Evolutionary conservation across 2,888 invertebrate genomes (phyloP).

Genomic region (Scaptomyza cyrtandrae): DNA sequence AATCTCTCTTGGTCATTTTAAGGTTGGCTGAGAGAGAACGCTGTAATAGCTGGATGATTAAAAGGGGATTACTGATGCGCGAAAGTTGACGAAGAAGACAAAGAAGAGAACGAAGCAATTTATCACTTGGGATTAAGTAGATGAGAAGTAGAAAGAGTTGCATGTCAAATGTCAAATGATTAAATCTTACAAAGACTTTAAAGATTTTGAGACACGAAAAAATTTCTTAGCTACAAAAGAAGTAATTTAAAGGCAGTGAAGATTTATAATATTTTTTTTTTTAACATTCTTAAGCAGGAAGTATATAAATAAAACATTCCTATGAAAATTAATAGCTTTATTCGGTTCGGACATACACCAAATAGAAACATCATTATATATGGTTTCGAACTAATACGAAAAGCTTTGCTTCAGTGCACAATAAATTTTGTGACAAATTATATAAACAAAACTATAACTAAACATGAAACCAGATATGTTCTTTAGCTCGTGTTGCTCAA

Average conservation of each 20-base stretch:
- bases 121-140: constrained; percentile 39
- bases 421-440: constrained; percentile 5
- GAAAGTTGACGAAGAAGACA: constrained; percentile 48
- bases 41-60: constrained; percentile 43
- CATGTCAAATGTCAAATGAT: constrained; percentile 15
- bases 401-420: neutral
- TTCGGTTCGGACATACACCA: neutral
- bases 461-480: constrained; percentile 5
- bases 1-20: constrained; percentile 39
- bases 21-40: constrained; percentile 35
- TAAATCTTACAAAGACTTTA: constrained; percentile 9
- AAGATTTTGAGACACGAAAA: no score
- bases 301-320: neutral
- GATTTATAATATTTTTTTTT: no score
- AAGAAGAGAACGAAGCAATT: constrained; percentile 34
- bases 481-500: constrained; percentile 3
- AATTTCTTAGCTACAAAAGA: no score
- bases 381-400: neutral
- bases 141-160: constrained; percentile 20
- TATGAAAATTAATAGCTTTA: neutral
- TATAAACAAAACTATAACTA: neutral
- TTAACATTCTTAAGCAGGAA: neutral
- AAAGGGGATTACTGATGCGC: constrained; percentile 53
- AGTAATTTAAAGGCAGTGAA: no score
- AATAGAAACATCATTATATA: neutral